Percentiles rank a stretch among this genome's conserved stretches.
Conservation (phyloP, 2,113 vertebrate species). For the Xerus inauris region DNA sequence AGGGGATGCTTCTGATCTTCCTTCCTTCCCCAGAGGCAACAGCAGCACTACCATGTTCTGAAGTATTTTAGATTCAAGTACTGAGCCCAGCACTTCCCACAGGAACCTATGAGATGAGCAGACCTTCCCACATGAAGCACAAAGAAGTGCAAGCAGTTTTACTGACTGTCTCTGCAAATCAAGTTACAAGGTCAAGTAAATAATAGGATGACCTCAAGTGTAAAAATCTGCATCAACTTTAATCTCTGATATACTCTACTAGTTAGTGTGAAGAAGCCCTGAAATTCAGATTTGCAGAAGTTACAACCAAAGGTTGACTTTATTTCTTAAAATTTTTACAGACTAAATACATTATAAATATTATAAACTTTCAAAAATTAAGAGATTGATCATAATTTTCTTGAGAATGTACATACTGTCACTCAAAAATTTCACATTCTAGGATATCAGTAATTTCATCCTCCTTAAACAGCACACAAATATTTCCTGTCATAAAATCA, state of each 20-base stretch:
- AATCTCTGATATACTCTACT: not conserved
- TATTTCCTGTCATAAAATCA: conserved; percentile 41
- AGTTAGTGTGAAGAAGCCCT: not conserved
- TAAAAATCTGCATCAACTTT: not conserved
- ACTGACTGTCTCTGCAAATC: not conserved
- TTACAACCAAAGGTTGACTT: conserved; percentile 72
- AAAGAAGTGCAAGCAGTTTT: not conserved
- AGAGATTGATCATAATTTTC: conserved; percentile 72
- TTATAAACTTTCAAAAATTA: conserved; percentile 81
- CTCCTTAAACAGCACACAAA: conserved; percentile 28
- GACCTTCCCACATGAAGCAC: not conserved
- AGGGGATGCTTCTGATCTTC: too few relatives aligned
- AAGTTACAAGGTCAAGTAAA: not conserved
- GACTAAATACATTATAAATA: conserved; percentile 84
- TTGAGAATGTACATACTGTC: conserved; percentile 76
- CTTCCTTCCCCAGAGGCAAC: not conserved
- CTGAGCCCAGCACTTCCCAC: not conserved
- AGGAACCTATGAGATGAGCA: not conserved
- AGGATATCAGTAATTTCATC: conserved; percentile 51
- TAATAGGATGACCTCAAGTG: not conserved
- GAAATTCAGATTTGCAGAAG: not conserved
- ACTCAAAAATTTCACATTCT: conserved; percentile 82
- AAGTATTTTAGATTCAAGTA: not conserved
- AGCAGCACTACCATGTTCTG: not conserved
- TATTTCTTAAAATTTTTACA: conserved; percentile 83